phyloP scores from a whole-genome alignment of 2,888 invertebrate species.

The Frankliniella intonsa region DNA sequence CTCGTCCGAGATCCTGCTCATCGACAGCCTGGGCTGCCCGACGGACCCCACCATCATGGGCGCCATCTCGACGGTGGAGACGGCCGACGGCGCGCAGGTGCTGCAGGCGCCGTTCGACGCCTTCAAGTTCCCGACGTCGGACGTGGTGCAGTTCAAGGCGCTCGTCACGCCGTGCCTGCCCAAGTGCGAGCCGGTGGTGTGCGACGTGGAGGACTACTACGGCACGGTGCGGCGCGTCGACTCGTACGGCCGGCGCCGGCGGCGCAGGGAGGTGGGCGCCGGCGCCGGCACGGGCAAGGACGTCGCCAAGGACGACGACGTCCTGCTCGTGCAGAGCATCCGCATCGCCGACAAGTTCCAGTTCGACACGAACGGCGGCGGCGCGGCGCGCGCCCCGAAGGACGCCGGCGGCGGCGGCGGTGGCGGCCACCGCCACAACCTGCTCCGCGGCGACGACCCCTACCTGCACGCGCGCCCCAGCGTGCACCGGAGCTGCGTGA shows the following conservation, averaged over 20 bases:
- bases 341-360: slow-evolving; percentile 37
- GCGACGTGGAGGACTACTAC: slow-evolving; percentile 44
- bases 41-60: slow-evolving; percentile 48
- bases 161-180: slow-evolving; percentile 46
- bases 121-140: slow-evolving; percentile 47
- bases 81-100: slow-evolving; percentile 37
- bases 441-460: neutral
- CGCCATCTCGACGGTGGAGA: slow-evolving; percentile 39
- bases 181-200: slow-evolving; percentile 44
- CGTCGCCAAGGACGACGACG: slow-evolving; percentile 32
- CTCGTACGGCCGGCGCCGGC: slow-evolving; percentile 77
- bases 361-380: slow-evolving; percentile 32
- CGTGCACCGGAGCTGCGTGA: neutral
- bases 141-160: slow-evolving; percentile 46
- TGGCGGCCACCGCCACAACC: neutral
- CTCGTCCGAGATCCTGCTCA: slow-evolving; percentile 47
- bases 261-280: slow-evolving; percentile 49
- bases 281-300: neutral
- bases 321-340: slow-evolving; percentile 37
- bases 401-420: neutral
- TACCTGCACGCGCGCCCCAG: neutral
- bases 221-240: slow-evolving; percentile 64
- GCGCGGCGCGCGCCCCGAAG: slow-evolving; percentile 32
- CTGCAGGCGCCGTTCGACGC: slow-evolving; percentile 47
- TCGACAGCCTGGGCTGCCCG: slow-evolving; percentile 48